phyloP scores from a whole-genome alignment of 1,140 invertebrate species.

The Temnothorax curvispinosus region DNA sequence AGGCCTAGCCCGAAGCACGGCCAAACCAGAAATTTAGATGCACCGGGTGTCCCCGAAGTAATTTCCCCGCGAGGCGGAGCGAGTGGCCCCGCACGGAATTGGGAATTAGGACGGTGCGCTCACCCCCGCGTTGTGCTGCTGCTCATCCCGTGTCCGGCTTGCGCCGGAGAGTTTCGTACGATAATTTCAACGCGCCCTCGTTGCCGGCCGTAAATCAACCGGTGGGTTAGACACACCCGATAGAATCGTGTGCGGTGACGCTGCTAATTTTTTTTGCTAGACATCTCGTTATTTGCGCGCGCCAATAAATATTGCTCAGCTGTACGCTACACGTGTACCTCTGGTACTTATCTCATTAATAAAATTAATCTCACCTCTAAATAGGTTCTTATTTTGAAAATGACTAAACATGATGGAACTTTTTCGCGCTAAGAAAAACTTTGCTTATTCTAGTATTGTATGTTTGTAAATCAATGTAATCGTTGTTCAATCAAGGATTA shows the following conservation, averaged over 20 bases:
- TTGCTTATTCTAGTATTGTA: not conserved
- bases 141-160: not conserved
- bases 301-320: not conserved
- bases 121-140: not conserved
- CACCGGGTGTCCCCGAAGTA: constrained; percentile 70
- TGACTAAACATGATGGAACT: not conserved
- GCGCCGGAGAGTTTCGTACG: constrained; percentile 20
- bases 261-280: constrained; percentile 19
- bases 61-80: constrained; percentile 36
- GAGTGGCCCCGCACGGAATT: constrained; percentile 27
- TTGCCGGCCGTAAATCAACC: constrained; percentile 42
- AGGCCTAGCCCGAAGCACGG: constrained; percentile 67
- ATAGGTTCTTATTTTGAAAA: not conserved
- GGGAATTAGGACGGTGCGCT: constrained; percentile 50
- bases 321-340: not conserved
- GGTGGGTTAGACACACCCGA: constrained; percentile 8
- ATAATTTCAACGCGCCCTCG: constrained; percentile 53
- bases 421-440: not conserved
- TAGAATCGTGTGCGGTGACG: constrained; percentile 5
- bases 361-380: not conserved
- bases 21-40: constrained; percentile 78
- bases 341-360: not conserved
- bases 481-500: not conserved
- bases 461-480: not conserved
- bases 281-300: not conserved